A percentile compares a stretch with the other conserved stretches of the same genome.
These are phyloP conservation scores for Panagrolaimus sp. DNA, from an alignment of 1,140 invertebrate genomes.

Conservation along the genomic window DNA sequence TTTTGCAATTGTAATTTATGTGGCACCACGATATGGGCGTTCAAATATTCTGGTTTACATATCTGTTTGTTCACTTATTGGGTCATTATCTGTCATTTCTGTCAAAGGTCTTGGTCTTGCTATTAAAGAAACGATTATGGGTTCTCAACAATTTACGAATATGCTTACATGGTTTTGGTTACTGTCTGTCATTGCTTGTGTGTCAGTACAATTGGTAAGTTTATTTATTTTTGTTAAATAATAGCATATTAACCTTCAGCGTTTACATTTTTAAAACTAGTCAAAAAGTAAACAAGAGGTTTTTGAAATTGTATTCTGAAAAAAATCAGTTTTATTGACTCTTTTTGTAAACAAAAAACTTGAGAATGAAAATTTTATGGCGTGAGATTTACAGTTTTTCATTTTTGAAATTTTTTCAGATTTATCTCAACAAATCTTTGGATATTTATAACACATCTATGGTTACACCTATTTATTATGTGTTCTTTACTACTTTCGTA, in stretches of 20 bases:
- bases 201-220: slow-evolving; percentile 70
- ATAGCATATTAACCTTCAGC: too few relatives aligned
- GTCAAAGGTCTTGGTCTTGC: slow-evolving; percentile 86
- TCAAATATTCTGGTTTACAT: slow-evolving; percentile 80
- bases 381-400: too few relatives aligned
- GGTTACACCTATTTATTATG: slow-evolving; percentile 93
- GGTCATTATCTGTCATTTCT: slow-evolving; percentile 86
- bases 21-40: slow-evolving; percentile 71
- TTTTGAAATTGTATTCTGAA: too few relatives aligned
- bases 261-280: too few relatives aligned
- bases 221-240: neutral
- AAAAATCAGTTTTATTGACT: too few relatives aligned
- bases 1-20: slow-evolving; percentile 68
- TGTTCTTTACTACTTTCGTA: slow-evolving; percentile 89
- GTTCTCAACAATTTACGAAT: slow-evolving; percentile 63
- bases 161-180: slow-evolving; percentile 75
- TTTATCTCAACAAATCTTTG: slow-evolving; percentile 80
- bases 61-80: slow-evolving; percentile 79
- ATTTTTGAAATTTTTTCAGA: slow-evolving; percentile 59
- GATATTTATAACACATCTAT: slow-evolving; percentile 90
- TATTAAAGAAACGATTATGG: slow-evolving; percentile 72
- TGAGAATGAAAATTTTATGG: too few relatives aligned
- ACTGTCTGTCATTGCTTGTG: slow-evolving; percentile 70
- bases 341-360: too few relatives aligned
- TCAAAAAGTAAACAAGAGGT: too few relatives aligned